Conservation (phyloP, 2,113 vertebrate species). For the Bambusicola thoracicus region DNA sequence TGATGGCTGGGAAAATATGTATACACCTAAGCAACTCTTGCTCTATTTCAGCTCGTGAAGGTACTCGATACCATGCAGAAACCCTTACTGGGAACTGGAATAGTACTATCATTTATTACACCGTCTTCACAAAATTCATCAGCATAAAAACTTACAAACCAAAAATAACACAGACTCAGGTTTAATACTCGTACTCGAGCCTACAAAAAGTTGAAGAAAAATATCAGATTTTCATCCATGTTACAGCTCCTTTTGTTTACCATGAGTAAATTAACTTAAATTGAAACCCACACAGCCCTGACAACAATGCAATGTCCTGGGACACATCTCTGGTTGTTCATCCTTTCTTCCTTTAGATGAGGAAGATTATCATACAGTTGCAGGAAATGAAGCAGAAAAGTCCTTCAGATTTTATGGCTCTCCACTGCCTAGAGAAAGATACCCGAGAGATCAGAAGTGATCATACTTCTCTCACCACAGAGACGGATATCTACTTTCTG, state of each 20-base stretch:
- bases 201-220: neutral
- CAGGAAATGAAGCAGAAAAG: neutral
- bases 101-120: neutral
- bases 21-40: neutral
- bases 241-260: neutral
- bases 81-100: neutral
- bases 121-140: neutral
- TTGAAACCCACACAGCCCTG: constrained; percentile 19
- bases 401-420: neutral
- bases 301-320: constrained; percentile 9
- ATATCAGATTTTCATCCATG: neutral
- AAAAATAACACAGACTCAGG: neutral
- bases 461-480: neutral
- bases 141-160: neutral
- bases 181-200: neutral
- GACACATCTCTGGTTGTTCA: neutral
- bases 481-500: neutral
- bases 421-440: neutral
- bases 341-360: neutral
- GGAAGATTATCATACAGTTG: neutral
- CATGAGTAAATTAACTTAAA: neutral
- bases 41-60: neutral
- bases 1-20: neutral
- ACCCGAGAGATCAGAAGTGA: neutral
- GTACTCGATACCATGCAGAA: neutral